Base-by-base conservation (phyloP, 2,888 invertebrate species). In the Muschampia plurimacula region DNA sequence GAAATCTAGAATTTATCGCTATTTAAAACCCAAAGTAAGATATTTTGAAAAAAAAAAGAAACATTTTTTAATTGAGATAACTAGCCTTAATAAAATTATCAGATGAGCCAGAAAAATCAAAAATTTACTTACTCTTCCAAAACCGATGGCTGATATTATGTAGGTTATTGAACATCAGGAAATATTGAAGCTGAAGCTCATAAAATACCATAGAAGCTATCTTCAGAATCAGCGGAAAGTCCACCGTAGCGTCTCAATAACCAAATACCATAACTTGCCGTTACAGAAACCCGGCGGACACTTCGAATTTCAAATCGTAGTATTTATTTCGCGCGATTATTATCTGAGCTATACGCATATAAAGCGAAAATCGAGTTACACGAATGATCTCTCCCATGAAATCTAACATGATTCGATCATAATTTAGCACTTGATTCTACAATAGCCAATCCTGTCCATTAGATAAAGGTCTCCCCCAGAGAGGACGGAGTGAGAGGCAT, bases 361-460 rank as follows among this genome's bases (percentile, higher is more conserved):
- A 64, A 74, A 81, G 81, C 75, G 82, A 81, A 81, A 82, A 79
- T 79, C 73, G 65, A 75, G 77, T 77, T 75, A 74, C 74, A 76
- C 77, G 81, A 88, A 86, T 84, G 86, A 87, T 88, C 84, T 82
- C 81, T 83, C 79, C 77, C 80, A 82, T 85, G 83, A 88, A 88
- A 89, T 88, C 85, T 84, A 83, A 82, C 83, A 83, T 86, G 84
- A 86, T 88, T 86, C 84, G 82, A 87, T 88, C 87, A 86, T 89
- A 89, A 90, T 88, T 90, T 90, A 91, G 87, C 86, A 86, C 87
- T 86, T 83, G 85, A 86, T 86, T 84, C 83, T 83, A 88, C 87
- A 89, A 89, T 88, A 83, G 87, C 84, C 79, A 79, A 85, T 78
- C 82, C 85, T 85, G 86, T 87, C 86, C 77, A 80, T 82, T 87